phyloP scores from a whole-genome alignment of 1,140 invertebrate genomes.

The Camponotus pennsylvanicus region DNA sequence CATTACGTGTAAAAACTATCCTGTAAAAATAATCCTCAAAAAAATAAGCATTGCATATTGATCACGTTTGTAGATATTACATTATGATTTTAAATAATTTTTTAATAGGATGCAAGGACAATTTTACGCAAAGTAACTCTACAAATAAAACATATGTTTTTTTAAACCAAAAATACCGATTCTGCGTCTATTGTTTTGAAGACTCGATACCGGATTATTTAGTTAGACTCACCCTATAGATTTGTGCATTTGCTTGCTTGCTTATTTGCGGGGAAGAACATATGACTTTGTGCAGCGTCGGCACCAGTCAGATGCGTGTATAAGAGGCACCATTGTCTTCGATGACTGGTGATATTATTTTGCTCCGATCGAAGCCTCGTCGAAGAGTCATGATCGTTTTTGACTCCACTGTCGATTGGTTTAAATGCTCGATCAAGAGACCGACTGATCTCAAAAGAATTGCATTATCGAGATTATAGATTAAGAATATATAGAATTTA shows the following conservation, averaged over 20 bases:
- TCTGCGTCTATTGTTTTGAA: neutral
- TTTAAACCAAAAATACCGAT: neutral
- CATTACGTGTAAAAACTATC: neutral
- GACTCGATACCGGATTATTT: neutral
- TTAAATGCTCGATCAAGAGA: conserved; percentile 15
- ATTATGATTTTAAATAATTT: neutral
- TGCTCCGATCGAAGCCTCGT: conserved; percentile 35
- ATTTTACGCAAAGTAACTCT: neutral
- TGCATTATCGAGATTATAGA: neutral
- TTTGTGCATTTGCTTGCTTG: conserved; percentile 51
- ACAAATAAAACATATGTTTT: neutral
- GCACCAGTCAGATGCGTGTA: conserved; percentile 38
- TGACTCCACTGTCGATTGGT: conserved; percentile 51
- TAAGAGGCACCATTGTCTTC: conserved; percentile 58
- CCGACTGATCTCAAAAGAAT: conserved; percentile 32
- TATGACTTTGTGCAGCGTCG: conserved; percentile 62
- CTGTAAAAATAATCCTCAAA: neutral
- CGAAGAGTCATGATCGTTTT: conserved; percentile 53
- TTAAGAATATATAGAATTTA: conserved; percentile 25
- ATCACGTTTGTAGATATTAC: neutral
- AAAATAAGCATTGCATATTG: neutral
- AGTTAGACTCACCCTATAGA: conserved; percentile 36
- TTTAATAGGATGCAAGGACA: neutral
- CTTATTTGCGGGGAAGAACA: conserved; percentile 37
- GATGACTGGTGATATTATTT: conserved; percentile 65